Percentiles rank a stretch among this genome's conserved stretches.
Conservation (phyloP, 37 sponge, comb jelly and placozoan genomes). For the Tethya wilhelma region DNA sequence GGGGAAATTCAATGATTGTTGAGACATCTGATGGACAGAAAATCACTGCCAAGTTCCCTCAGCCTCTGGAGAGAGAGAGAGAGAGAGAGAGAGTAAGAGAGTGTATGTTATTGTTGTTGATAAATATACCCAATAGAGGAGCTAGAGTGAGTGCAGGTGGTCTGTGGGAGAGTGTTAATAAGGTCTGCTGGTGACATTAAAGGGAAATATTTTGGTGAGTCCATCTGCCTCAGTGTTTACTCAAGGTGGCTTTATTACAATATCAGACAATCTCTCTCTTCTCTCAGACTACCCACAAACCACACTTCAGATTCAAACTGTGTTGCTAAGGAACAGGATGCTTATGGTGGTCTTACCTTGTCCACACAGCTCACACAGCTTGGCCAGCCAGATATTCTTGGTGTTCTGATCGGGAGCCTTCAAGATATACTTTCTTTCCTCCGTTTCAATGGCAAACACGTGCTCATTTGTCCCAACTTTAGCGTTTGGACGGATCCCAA, state of each 20-base stretch:
- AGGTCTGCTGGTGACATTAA: no score
- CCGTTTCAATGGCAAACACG: slow-evolving; percentile 76
- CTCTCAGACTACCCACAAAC: not conserved
- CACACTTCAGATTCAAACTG: not conserved
- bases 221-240: no score
- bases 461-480: slow-evolving; percentile 64
- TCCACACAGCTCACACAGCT: slow-evolving; percentile 71
- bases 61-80: slow-evolving; percentile 42
- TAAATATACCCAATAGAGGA: no score
- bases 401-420: slow-evolving; percentile 55
- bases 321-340: no score
- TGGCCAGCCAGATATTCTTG: slow-evolving; percentile 85
- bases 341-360: slow-evolving; percentile 74
- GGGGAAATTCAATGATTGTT: slow-evolving; percentile 40
- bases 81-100: not conserved
- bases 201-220: no score
- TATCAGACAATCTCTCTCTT: no score
- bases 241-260: no score
- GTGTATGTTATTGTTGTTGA: no score
- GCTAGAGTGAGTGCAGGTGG: no score
- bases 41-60: slow-evolving; percentile 35
- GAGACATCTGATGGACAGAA: slow-evolving; percentile 69
- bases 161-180: no score
- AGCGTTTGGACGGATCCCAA: slow-evolving; percentile 64
- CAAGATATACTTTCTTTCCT: slow-evolving; percentile 72